These are phyloP conservation scores for Platycheirus albimanus DNA, from an alignment of 2,888 invertebrate species.

Conservation along the genomic window DNA sequence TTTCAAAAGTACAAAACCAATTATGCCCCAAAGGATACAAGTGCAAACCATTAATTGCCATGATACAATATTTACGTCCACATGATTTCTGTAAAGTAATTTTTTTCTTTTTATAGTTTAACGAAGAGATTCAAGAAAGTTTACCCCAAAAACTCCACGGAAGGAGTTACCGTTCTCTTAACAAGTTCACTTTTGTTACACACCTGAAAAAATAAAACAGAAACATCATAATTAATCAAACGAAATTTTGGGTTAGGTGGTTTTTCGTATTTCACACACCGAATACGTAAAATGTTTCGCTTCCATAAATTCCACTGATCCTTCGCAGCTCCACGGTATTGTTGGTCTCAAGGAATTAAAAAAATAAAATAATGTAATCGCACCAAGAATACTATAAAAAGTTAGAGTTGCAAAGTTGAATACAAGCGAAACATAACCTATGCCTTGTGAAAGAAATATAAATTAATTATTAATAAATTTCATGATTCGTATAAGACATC, in stretches of 20 bases:
- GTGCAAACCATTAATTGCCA: slow-evolving; percentile 63
- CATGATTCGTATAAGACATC: not conserved
- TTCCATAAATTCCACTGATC: slow-evolving; percentile 77
- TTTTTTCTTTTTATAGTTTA: not conserved
- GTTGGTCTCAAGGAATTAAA: slow-evolving; percentile 86
- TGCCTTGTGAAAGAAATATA: no score
- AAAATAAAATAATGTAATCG: slow-evolving; percentile 87
- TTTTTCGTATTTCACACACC: slow-evolving; percentile 2
- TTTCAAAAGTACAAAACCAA: slow-evolving; percentile 1
- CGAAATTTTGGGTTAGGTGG: no score
- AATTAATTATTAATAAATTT: not conserved
- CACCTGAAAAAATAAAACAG: not conserved
- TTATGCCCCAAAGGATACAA: slow-evolving; percentile 37
- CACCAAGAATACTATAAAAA: slow-evolving; percentile 84
- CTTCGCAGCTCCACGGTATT: slow-evolving; percentile 91
- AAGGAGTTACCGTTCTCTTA: not conserved
- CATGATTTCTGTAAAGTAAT: not conserved
- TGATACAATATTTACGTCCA: slow-evolving; percentile 40
- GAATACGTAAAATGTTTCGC: slow-evolving; percentile 4
- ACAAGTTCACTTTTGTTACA: not conserved
- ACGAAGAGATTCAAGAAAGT: not conserved
- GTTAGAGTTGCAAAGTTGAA: slow-evolving; percentile 90
- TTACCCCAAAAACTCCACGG: slow-evolving; percentile 33
- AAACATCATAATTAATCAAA: no score
- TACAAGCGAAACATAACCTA: slow-evolving; percentile 91